These are phyloP conservation scores for Typhlomys cinereus DNA, from an alignment of 2,113 vertebrate species.

Conservation along the genomic window DNA sequence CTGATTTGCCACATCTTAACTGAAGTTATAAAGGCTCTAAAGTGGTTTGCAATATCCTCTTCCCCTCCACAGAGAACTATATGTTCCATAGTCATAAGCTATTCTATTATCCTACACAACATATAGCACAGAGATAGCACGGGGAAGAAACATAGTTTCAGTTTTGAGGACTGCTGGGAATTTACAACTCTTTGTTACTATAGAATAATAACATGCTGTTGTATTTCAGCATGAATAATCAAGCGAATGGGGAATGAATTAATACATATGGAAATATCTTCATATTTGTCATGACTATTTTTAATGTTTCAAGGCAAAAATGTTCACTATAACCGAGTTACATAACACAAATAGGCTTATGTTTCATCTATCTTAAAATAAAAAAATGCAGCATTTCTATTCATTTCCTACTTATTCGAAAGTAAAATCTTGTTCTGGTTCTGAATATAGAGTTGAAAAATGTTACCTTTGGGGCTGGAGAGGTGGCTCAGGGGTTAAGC, in stretches of 20 bases:
- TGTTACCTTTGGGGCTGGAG: neutral
- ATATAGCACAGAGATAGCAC: neutral
- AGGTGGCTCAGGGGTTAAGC: too few species aligned
- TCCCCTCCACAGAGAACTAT: neutral
- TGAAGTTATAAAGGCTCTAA: constrained; percentile 6
- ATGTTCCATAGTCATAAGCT: neutral
- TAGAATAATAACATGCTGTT: neutral
- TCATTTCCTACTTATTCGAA: neutral
- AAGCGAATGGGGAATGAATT: neutral
- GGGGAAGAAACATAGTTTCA: neutral
- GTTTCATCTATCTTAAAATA: neutral
- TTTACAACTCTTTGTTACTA: neutral
- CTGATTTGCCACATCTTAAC: neutral
- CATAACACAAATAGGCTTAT: neutral
- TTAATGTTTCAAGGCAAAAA: constrained; percentile 36
- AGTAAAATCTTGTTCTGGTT: neutral
- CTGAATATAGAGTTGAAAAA: neutral
- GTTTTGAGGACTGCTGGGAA: neutral
- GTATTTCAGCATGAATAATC: neutral
- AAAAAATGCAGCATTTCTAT: neutral
- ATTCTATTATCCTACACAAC: neutral
- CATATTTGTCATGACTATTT: neutral
- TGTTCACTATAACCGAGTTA: neutral
- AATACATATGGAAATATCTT: neutral
- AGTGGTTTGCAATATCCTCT: neutral